Percentiles rank a stretch among this genome's conserved stretches.
phyloP scores from a whole-genome alignment of 2,113 vertebrate genomes.

The Dendrocopos noguchii region DNA sequence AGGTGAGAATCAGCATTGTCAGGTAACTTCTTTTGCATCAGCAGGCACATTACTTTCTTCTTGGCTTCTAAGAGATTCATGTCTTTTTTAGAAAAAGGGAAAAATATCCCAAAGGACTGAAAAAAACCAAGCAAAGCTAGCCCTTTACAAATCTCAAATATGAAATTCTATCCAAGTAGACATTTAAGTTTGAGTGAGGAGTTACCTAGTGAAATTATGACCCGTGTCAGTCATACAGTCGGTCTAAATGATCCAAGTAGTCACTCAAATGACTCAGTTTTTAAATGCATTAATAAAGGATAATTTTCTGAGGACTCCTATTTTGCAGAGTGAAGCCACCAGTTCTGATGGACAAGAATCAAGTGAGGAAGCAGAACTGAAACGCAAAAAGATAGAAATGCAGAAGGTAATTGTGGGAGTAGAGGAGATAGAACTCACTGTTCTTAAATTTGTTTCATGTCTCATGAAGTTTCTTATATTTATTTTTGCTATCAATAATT shows the following conservation, averaged over 20 bases:
- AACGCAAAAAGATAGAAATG: constrained; percentile 88
- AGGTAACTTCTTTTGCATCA: neutral
- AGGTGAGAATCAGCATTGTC: neutral
- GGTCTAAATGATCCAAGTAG: neutral
- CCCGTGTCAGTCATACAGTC: neutral
- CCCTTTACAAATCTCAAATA: neutral
- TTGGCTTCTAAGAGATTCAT: neutral
- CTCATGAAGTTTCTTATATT: neutral
- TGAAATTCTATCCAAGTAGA: neutral
- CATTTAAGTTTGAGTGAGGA: neutral
- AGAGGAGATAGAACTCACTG: neutral
- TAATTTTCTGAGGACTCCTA: constrained; percentile 3
- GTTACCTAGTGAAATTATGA: neutral
- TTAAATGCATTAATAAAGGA: neutral
- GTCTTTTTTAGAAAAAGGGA: neutral
- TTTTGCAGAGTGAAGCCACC: constrained; percentile 76
- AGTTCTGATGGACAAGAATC: constrained; percentile 85
- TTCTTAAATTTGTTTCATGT: neutral
- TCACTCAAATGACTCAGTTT: neutral
- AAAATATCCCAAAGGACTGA: neutral
- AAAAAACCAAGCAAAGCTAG: neutral
- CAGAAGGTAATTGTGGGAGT: constrained; percentile 81
- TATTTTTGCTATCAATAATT: neutral
- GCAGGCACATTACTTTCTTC: neutral
- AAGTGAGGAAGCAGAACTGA: constrained; percentile 84